Conservation (phyloP, 2,888 invertebrate species). For the Adineta ricciae region DNA sequence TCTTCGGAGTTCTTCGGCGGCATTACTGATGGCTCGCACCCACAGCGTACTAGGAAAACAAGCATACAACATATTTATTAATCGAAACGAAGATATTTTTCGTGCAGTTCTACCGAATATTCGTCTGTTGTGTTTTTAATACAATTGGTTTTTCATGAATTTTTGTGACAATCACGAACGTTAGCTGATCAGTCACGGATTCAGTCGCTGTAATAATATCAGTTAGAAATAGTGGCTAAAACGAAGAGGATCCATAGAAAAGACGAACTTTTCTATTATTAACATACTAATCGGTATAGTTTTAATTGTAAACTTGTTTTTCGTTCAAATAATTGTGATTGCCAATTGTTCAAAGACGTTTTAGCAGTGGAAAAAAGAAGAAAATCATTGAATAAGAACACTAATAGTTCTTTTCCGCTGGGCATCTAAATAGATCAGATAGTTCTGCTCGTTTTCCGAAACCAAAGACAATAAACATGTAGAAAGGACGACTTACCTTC, state of each 20-base stretch:
- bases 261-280: too few species aligned
- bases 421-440: background rate
- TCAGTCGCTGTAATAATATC: background rate
- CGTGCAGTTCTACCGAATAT: background rate
- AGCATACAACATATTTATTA: too few species aligned
- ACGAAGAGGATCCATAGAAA: too few species aligned
- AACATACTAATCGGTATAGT: background rate
- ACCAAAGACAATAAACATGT: slow-evolving; percentile 22
- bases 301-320: background rate
- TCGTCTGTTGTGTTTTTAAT: background rate
- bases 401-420: slow-evolving; percentile 65
- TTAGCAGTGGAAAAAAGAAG: slow-evolving; percentile 56
- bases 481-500: background rate
- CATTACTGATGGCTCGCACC: background rate
- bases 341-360: background rate
- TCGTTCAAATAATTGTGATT: background rate
- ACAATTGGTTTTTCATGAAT: background rate
- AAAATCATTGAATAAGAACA: slow-evolving; percentile 67
- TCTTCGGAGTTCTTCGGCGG: background rate
- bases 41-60: background rate
- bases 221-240: background rate
- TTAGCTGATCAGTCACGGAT: background rate
- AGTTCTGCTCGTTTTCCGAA: background rate
- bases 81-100: background rate
- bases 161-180: background rate